Conservation (phyloP, 2,888 invertebrate genomes). For the Phyllotreta striolata region DNA sequence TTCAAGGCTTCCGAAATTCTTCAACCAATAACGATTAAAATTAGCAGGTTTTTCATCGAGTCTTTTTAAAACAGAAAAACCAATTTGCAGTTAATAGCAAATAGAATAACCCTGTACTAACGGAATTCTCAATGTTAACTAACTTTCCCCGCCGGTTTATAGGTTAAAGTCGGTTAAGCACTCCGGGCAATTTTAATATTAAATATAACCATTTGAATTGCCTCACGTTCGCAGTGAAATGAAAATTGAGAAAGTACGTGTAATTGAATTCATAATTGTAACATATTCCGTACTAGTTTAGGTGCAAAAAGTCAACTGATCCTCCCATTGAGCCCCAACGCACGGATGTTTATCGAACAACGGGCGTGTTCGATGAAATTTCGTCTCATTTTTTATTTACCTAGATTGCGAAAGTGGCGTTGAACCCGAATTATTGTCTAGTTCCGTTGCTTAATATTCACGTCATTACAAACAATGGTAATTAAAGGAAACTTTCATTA, state of each 20-base stretch:
- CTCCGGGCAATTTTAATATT: slow-evolving; percentile 28
- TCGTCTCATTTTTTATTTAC: slow-evolving; percentile 13
- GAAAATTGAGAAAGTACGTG: slow-evolving; percentile 32
- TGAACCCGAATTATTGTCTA: slow-evolving; percentile 29
- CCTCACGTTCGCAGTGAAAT: slow-evolving; percentile 28
- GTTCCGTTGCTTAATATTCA: slow-evolving; percentile 33
- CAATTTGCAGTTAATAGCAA: no score
- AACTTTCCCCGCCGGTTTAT: slow-evolving; percentile 32
- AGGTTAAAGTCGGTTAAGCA: slow-evolving; percentile 4
- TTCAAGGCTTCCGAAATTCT: no score
- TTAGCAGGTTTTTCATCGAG: no score
- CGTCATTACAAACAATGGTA: slow-evolving; percentile 22
- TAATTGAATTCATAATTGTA: slow-evolving; percentile 14
- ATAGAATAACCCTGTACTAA: no score
- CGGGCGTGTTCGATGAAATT: slow-evolving; percentile 8
- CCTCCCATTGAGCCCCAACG: no score
- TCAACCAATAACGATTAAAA: no score
- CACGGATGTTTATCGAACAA: background rate
- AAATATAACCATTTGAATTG: slow-evolving; percentile 24
- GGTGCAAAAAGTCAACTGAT: no score
- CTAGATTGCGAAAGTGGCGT: slow-evolving; percentile 26
- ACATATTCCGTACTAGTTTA: slow-evolving; percentile 1
- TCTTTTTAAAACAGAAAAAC: no score
- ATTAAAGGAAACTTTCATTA: slow-evolving; percentile 35
- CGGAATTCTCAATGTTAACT: background rate